These are phyloP conservation scores for Hyles vespertilio DNA, from an alignment of 1,140 invertebrate genomes.

Conservation along the genomic window DNA sequence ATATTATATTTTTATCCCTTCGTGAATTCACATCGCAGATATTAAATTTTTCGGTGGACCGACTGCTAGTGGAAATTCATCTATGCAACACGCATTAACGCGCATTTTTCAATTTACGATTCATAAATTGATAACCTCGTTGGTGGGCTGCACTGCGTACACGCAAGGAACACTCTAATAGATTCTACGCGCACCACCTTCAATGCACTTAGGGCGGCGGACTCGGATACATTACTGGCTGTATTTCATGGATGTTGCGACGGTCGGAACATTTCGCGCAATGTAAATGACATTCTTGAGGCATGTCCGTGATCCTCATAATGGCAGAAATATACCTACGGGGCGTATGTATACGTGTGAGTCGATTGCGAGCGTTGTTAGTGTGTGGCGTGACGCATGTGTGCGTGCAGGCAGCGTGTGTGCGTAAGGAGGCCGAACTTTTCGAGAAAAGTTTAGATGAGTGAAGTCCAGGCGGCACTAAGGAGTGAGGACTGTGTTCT, in stretches of 20 bases:
- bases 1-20: too few species aligned
- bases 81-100: conserved; percentile 38
- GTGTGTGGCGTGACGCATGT: conserved; percentile 11
- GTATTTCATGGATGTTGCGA: neutral
- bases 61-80: conserved; percentile 35
- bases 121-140: conserved; percentile 71
- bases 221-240: conserved; percentile 14
- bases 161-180: conserved; percentile 25
- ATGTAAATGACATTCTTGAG: conserved; percentile 17
- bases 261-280: conserved; percentile 14
- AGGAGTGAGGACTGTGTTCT: neutral
- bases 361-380: conserved; percentile 1
- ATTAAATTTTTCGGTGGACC: conserved; percentile 1
- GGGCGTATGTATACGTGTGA: conserved; percentile 4
- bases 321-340: conserved; percentile 25
- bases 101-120: conserved; percentile 49
- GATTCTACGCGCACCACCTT: conserved; percentile 23
- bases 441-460: conserved; percentile 27
- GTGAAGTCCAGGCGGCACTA: neutral
- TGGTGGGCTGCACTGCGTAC: conserved; percentile 54
- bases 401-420: conserved; percentile 15
- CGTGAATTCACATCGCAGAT: too few species aligned
- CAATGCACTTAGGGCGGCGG: conserved; percentile 8
- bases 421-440: conserved; percentile 28
- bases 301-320: conserved; percentile 21